Evolutionary conservation across 2,888 invertebrate species (phyloP), one percentile per base, ranked within the genome.

Genomic region (Cantharis rustica): DNA sequence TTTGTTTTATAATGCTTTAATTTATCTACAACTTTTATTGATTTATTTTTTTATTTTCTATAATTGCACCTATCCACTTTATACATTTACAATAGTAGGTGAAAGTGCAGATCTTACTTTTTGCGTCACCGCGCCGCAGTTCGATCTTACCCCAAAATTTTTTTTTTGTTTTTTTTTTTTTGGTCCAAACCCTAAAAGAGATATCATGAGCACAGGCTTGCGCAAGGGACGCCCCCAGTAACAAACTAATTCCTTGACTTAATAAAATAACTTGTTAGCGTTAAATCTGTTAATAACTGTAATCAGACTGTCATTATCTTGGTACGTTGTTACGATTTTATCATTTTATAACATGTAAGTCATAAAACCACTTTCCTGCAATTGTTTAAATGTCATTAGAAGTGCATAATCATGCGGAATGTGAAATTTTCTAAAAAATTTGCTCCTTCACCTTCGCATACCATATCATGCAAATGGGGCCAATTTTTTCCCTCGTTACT

Each of bases 1-100:
- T 75, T 77, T 77, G 77, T 77, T 71, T 74, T 66, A 77, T 16
- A 68, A 27, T 68, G 20, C 68, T 15, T 68, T 26, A 26, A 68
- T 27, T 68, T 68, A 16, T 68, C 26, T 27, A 20, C 23, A 10
- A 66, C n/a, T 23, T 66, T 20, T 66, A 20, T 66, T 66, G 64
- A 66, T 66, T 66, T 20, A 66, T 66, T 66, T 66, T 66, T 66
- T 17, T 23, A 66, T 47, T 47, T 47, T 47, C 47, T 47, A 47
- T 47, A 47, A 47, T 47, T 47, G 47, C 47, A 47, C 47, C 7
- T n/a, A 47, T 47, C n/a, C 47, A 47, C 7, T 47, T 47, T 47
- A 47, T 47, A 47, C 47, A 7, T 47, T 47, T 47, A 47, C 47
- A 47, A 47, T 47, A 1, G 47, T 47, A 1, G 47, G 47, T n/a